These are phyloP conservation scores for Mesochorus sp. DNA, from an alignment of 2,888 invertebrate genomes.

Conservation along the genomic window DNA sequence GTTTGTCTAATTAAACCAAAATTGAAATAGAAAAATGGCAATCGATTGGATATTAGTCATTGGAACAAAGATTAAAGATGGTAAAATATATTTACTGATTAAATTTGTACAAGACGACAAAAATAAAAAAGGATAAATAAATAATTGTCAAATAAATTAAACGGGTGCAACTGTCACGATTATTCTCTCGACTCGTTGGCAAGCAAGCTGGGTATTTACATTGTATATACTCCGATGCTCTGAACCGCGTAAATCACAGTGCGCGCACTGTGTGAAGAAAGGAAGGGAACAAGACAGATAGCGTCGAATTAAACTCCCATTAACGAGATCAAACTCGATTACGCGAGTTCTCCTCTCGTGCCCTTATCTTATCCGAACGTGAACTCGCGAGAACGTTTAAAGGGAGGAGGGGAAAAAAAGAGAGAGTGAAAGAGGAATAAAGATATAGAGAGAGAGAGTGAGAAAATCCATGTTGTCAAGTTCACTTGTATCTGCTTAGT, in stretches of 20 bases:
- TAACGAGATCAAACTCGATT: conserved; percentile 56
- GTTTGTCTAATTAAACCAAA: too few species aligned
- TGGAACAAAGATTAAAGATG: neutral
- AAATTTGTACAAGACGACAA: too few species aligned
- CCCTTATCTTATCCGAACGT: conserved; percentile 37
- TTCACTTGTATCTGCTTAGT: conserved; percentile 1
- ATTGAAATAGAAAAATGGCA: too few species aligned
- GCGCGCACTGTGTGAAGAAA: neutral
- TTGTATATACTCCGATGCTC: neutral
- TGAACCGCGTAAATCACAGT: conserved; percentile 9
- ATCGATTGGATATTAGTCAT: too few species aligned
- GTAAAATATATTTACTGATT: neutral
- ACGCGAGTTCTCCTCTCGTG: conserved; percentile 40
- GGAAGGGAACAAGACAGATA: neutral
- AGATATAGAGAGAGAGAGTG: conserved; percentile 1
- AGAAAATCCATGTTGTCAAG: conserved; percentile 18
- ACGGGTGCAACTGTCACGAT: neutral
- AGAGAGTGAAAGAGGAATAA: neutral
- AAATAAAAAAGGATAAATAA: neutral
- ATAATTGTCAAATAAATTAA: neutral
- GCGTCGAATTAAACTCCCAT: conserved; percentile 49
- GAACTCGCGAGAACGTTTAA: conserved; percentile 17
- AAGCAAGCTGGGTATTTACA: neutral
- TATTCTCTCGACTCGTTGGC: neutral
- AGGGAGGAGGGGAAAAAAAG: neutral